These are phyloP conservation scores for Zoanthus sansibaricus DNA, from an alignment of 92 coral and sea anemone species.

Conservation along the genomic window DNA sequence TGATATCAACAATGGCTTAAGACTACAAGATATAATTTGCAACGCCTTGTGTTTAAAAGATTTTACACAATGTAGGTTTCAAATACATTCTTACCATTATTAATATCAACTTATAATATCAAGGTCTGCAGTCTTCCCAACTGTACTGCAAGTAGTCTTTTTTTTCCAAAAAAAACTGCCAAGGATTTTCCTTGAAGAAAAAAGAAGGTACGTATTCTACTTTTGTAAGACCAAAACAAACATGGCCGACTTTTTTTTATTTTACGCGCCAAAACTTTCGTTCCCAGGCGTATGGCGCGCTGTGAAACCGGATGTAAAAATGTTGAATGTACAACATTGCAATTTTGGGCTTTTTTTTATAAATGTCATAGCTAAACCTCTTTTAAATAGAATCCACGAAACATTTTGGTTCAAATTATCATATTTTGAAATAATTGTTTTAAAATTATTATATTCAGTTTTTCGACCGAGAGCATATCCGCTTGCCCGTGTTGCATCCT, in stretches of 20 bases:
- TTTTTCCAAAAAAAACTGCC: not conserved
- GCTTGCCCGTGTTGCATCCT: slow-evolving; percentile 47
- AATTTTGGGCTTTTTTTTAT: too few species aligned
- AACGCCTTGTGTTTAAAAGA: too few species aligned
- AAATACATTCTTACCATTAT: slow-evolving; percentile 13
- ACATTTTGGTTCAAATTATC: too few species aligned
- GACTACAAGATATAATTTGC: not conserved
- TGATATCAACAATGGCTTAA: not conserved
- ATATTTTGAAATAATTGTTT: too few species aligned
- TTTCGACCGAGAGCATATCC: slow-evolving; percentile 21
- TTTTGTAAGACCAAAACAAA: not conserved
- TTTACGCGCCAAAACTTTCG: slow-evolving; percentile 45
- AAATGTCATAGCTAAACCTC: too few species aligned
- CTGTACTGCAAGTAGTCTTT: not conserved
- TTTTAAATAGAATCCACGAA: too few species aligned
- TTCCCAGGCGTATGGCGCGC: slow-evolving; percentile 36
- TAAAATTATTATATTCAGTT: not conserved
- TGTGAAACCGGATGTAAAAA: slow-evolving; percentile 5
- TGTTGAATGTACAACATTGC: not conserved
- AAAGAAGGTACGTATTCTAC: not conserved
- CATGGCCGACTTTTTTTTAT: slow-evolving; percentile 33
- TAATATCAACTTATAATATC: not conserved
- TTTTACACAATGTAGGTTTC: too few species aligned
- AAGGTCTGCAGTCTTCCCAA: not conserved
- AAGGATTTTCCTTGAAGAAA: not conserved